Base-by-base conservation (phyloP, 2,888 invertebrate genomes). In the Dynastes grantii region DNA sequence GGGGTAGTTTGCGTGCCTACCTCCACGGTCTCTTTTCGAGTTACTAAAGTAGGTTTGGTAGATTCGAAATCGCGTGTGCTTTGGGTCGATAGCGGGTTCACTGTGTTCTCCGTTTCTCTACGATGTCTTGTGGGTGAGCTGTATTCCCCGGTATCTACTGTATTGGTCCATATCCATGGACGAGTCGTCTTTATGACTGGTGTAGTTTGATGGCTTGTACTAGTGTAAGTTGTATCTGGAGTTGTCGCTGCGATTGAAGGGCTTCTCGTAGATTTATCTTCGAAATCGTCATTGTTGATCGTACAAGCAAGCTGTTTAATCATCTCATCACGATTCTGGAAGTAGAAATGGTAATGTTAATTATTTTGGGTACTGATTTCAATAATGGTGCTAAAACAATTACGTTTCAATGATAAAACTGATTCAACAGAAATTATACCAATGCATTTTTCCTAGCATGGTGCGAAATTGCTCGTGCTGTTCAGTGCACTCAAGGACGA, bases 291-390 rank as follows among this genome's bases (percentile, higher is more conserved):
- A 77, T 90, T 90, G 79, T 90, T 89, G 79, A 92, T 91, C 11
- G 88, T 87, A 84, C 93, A 93, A 1, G 92, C 91, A 32, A 93
- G 87, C 81, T 92, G 91, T 83, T 89, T 90, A 58, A 92, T 88
- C 81, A 93, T 90, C 70, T 92, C 91, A 84, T 92, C 92, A 1
- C 91, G 91, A 89, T 93, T 91, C 93, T 93, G 88, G 79, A 86
- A 88, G 81, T 81, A 80, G 78, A 80, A 81, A 75, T 53, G 13
- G n/a, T n/a, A n/a, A 32, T n/a, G n/a, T 70, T 29, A 53, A 13
- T 51, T 29, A 64, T 11, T 51, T 51, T 51, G 11, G 9, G 22
- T 22, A 22, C 22, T 22, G 22, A 22, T 22, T 22, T 22, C 22
- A 22, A 22, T 22, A 22, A 22, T 22, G 22, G 22, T 22, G 22